Conservation (phyloP, 2,888 invertebrate species). For the Lasioglossum lativentre region DNA sequence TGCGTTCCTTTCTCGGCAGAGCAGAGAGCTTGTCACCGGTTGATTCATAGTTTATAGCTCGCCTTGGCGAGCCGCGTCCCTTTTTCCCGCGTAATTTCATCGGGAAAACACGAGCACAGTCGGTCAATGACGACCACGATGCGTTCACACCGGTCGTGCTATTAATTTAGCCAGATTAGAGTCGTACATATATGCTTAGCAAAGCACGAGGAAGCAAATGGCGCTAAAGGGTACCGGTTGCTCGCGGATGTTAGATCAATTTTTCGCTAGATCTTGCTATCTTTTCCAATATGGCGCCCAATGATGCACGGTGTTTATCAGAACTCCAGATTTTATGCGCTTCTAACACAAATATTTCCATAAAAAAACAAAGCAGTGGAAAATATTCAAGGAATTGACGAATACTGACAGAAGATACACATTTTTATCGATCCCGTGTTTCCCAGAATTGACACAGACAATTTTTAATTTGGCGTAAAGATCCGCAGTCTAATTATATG, state of each 20-base stretch:
- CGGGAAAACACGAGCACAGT: neutral
- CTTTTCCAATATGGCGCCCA: neutral
- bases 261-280: neutral
- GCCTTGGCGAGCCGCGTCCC: neutral
- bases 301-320: neutral
- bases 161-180: constrained; percentile 54
- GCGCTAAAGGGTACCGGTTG: neutral
- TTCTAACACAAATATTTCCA: neutral
- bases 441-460: neutral
- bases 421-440: neutral
- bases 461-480: neutral
- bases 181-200: constrained; percentile 8
- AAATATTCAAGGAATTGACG: too few relatives aligned
- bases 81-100: constrained; percentile 45
- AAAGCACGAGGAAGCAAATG: neutral
- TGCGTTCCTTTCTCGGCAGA: constrained; percentile 29
- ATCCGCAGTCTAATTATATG: neutral
- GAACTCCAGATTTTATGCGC: neutral
- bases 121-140: neutral
- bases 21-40: constrained; percentile 9
- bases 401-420: too few relatives aligned
- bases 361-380: too few relatives aligned
- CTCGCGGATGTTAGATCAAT: neutral
- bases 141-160: constrained; percentile 14
- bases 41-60: neutral